Evolutionary conservation across 2,113 vertebrate genomes (phyloP).

Genomic region (Vidua chalybeata): DNA sequence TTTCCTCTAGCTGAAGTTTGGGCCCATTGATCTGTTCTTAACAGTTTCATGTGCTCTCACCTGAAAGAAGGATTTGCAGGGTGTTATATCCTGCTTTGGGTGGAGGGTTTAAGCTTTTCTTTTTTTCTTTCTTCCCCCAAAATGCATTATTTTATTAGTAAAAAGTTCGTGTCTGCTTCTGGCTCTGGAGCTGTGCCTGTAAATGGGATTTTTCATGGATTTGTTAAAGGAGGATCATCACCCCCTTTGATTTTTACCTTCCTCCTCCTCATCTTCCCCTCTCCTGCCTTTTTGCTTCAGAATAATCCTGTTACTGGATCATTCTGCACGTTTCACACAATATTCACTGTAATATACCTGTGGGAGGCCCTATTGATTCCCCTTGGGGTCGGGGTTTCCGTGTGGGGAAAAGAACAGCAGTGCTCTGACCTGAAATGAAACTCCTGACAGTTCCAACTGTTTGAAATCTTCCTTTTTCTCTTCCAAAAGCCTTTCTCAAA

Average conservation of each 20-base stretch:
- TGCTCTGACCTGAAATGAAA: neutral
- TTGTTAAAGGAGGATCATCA: neutral
- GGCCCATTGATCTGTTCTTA: neutral
- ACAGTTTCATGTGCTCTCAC: neutral
- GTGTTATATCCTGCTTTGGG: neutral
- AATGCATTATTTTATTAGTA: neutral
- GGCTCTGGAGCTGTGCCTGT: neutral
- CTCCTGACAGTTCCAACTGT: neutral
- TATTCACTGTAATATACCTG: rapidly evolving
- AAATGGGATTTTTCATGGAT: neutral
- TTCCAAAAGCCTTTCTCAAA: slow-evolving; percentile 90
- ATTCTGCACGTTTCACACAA: neutral
- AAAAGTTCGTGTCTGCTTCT: neutral
- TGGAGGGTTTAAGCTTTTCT: neutral
- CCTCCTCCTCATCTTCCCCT: neutral
- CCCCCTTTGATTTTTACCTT: neutral
- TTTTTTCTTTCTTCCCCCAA: neutral
- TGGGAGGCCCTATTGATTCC: neutral
- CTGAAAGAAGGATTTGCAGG: neutral
- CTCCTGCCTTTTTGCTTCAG: neutral
- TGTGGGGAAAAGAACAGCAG: neutral
- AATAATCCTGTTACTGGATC: neutral
- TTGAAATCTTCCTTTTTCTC: slow-evolving; percentile 21
- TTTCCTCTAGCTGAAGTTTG: neutral
- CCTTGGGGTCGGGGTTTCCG: neutral